These are phyloP conservation scores for Sterna hirundo DNA, from an alignment of 2,113 vertebrate species.

Conservation along the genomic window DNA sequence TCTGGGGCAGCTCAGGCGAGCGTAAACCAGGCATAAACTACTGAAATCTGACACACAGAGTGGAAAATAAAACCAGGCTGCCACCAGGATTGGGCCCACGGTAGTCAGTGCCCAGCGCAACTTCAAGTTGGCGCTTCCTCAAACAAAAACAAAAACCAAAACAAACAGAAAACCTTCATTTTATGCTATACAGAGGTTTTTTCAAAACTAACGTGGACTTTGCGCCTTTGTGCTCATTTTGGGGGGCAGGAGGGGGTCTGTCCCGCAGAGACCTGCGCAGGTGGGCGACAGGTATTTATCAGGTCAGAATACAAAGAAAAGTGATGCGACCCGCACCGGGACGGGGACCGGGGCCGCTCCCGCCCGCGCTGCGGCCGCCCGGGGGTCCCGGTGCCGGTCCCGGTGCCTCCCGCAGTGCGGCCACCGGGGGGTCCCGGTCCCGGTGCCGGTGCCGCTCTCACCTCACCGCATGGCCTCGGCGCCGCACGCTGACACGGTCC, in stretches of 20 bases:
- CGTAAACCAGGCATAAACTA: too few relatives aligned
- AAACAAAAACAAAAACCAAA: not conserved
- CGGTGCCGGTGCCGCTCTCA: not conserved
- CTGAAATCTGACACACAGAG: too few relatives aligned
- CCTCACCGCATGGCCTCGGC: constrained; percentile 20
- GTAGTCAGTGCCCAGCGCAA: not conserved
- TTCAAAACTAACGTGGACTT: not conserved
- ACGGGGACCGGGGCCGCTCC: not conserved
- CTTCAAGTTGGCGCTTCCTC: not conserved
- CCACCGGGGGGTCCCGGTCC: not conserved
- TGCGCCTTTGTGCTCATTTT: accelerated
- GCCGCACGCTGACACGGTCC: not conserved
- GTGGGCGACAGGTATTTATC: accelerated
- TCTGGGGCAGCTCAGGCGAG: too few relatives aligned
- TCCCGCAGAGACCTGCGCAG: not conserved
- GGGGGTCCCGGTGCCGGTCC: too few relatives aligned
- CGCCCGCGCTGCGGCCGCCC: too few relatives aligned
- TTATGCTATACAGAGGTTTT: accelerated
- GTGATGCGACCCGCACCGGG: accelerated
- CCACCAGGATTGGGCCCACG: too few relatives aligned
- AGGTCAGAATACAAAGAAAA: not conserved
- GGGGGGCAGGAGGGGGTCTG: too few relatives aligned
- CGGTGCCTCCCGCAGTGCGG: too few relatives aligned
- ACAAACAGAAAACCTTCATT: too few relatives aligned
- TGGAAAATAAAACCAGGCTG: too few relatives aligned